These are phyloP conservation scores for Apantesis nais DNA, from an alignment of 2,888 invertebrate species.

Conservation along the genomic window DNA sequence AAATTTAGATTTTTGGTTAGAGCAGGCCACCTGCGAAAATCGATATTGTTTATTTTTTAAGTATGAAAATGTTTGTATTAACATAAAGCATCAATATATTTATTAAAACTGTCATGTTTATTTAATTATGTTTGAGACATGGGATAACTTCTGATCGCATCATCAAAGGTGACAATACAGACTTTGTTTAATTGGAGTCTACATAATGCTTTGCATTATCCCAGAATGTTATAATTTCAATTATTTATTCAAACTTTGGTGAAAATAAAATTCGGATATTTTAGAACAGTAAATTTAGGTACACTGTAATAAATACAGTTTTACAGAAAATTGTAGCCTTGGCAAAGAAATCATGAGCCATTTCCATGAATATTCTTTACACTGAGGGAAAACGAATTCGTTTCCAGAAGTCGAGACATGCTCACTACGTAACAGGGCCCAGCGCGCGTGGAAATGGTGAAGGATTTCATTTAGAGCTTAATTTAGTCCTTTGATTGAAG, in stretches of 20 bases:
- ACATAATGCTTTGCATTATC: too few relatives aligned
- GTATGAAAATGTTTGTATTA: neutral
- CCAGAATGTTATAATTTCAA: too few relatives aligned
- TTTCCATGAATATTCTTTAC: neutral
- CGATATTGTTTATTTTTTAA: neutral
- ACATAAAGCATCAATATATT: neutral
- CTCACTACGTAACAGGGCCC: neutral
- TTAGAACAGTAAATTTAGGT: neutral
- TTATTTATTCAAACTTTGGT: neutral
- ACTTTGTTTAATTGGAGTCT: too few relatives aligned
- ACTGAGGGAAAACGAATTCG: neutral
- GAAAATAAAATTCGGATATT: neutral
- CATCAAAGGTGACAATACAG: neutral
- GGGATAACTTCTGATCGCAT: neutral
- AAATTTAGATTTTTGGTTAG: neutral
- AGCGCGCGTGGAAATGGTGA: neutral
- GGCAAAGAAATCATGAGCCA: neutral
- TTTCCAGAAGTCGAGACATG: neutral
- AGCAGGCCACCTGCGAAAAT: neutral
- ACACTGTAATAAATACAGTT: neutral
- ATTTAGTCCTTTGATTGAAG: neutral
- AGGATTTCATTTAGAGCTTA: neutral
- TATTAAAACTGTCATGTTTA: neutral
- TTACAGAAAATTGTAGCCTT: neutral
- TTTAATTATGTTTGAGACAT: neutral